These are phyloP conservation scores for Lates japonicus DNA, from an alignment of 2,797 vertebrate genomes.

Conservation along the genomic window DNA sequence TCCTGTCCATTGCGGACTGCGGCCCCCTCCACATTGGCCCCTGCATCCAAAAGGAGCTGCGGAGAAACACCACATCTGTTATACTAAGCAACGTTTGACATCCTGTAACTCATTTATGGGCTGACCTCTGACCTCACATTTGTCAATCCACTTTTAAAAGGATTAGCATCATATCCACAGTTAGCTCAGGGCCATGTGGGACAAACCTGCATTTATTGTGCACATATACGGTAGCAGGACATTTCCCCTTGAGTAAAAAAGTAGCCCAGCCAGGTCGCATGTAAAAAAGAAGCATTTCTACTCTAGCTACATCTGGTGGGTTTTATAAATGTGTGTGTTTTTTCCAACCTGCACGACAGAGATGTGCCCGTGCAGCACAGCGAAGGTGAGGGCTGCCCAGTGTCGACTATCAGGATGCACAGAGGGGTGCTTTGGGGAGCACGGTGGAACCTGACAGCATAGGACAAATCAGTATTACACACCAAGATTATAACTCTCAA, in stretches of 20 bases:
- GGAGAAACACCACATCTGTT: slow-evolving; percentile 63
- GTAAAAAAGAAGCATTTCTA: not conserved
- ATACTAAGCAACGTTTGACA: slow-evolving; percentile 47
- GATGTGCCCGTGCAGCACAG: slow-evolving; percentile 96
- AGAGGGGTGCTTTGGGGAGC: slow-evolving; percentile 91
- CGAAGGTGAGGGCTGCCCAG: slow-evolving; percentile 95
- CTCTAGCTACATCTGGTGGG: not conserved
- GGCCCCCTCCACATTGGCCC: slow-evolving; percentile 95
- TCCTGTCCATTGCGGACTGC: slow-evolving; percentile 92
- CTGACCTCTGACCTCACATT: slow-evolving; percentile 54
- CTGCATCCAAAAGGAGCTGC: slow-evolving; percentile 95
- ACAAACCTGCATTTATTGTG: slow-evolving; percentile 3
- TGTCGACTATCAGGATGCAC: slow-evolving; percentile 95
- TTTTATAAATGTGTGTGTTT: not conserved
- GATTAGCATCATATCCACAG: slow-evolving; percentile 12
- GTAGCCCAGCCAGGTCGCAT: not conserved
- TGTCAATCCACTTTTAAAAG: slow-evolving; percentile 50
- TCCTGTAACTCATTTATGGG: slow-evolving; percentile 43
- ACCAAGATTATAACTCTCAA: not conserved
- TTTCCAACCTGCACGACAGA: slow-evolving; percentile 95
- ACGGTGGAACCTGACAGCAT: slow-evolving; percentile 90
- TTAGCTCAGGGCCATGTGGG: not conserved
- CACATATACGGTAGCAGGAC: not conserved
- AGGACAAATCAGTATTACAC: slow-evolving; percentile 20
- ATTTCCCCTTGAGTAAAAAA: not conserved